Evolutionary conservation across 2,888 invertebrate genomes (phyloP).

Genomic region (Diarsia dahlii): DNA sequence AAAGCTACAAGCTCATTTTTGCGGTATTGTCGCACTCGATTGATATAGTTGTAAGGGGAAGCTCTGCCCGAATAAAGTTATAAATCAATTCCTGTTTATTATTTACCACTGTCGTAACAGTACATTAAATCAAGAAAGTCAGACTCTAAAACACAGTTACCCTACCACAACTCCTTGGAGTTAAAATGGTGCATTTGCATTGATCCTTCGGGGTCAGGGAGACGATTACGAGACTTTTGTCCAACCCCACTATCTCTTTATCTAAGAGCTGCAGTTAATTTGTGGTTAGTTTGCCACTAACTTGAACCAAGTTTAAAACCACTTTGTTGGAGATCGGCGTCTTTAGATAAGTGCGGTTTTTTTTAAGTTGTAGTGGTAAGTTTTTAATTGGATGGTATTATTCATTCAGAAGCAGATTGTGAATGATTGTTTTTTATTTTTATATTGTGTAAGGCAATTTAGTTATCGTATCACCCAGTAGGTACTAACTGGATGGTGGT

Average conservation of each 20-base stretch:
- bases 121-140: too few species aligned
- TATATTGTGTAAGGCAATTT: neutral
- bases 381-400: neutral
- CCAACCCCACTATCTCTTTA: constrained; percentile 14
- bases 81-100: too few species aligned
- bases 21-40: too few species aligned
- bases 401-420: neutral
- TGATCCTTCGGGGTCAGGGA: constrained; percentile 51
- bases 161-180: constrained; percentile 19
- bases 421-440: neutral
- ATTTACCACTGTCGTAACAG: too few species aligned
- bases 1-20: too few species aligned
- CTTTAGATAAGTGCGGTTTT: constrained; percentile 32
- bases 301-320: constrained; percentile 37
- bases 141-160: constrained; percentile 9
- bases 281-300: constrained; percentile 23
- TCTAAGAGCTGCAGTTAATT: constrained; percentile 39
- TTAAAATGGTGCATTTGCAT: constrained; percentile 43
- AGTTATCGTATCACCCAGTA: too few species aligned
- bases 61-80: too few species aligned
- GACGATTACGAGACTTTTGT: constrained; percentile 41
- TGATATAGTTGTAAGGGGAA: too few species aligned
- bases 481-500: too few species aligned
- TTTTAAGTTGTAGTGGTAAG: constrained; percentile 9
- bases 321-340: constrained; percentile 25